These are phyloP conservation scores for Rhodophaea formosa DNA, from an alignment of 2,888 invertebrate genomes.

Conservation along the genomic window DNA sequence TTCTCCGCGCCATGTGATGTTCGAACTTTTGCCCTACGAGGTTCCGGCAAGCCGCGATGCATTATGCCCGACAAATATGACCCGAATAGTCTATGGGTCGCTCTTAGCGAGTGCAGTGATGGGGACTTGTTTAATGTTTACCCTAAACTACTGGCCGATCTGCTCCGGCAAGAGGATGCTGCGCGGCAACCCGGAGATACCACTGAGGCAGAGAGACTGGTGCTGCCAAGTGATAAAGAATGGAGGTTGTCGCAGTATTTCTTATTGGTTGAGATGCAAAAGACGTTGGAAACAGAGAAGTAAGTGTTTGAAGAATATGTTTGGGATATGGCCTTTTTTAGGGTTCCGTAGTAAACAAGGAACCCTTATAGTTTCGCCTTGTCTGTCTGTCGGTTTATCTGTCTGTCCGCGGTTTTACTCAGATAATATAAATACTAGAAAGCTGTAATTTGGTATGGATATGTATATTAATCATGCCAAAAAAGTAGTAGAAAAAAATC, in stretches of 20 bases:
- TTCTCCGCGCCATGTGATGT: neutral
- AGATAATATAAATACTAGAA: no score
- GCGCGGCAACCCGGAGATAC: constrained; percentile 66
- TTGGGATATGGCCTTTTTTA: no score
- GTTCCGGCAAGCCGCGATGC: constrained; percentile 33
- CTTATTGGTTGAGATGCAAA: constrained; percentile 84
- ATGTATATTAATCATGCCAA: no score
- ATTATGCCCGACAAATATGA: constrained; percentile 62
- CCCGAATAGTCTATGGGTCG: constrained; percentile 75
- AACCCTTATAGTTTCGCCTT: no score
- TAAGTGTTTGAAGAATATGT: constrained; percentile 31
- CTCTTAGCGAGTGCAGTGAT: constrained; percentile 78
- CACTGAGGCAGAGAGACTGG: constrained; percentile 77
- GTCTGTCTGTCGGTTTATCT: no score
- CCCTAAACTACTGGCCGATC: constrained; percentile 83
- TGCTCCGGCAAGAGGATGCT: constrained; percentile 77
- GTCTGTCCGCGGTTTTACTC: no score
- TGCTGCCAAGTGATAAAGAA: constrained; percentile 85
- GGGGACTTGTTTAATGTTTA: constrained; percentile 84
- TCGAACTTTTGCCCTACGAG: constrained; percentile 19
- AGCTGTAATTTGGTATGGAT: no score
- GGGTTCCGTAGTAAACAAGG: no score
- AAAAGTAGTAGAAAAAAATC: no score
- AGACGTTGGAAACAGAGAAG: constrained; percentile 59
- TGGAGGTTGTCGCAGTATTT: constrained; percentile 86